Evolutionary conservation across 2,888 invertebrate species (phyloP).

Genomic region (Pomacea canaliculata): DNA sequence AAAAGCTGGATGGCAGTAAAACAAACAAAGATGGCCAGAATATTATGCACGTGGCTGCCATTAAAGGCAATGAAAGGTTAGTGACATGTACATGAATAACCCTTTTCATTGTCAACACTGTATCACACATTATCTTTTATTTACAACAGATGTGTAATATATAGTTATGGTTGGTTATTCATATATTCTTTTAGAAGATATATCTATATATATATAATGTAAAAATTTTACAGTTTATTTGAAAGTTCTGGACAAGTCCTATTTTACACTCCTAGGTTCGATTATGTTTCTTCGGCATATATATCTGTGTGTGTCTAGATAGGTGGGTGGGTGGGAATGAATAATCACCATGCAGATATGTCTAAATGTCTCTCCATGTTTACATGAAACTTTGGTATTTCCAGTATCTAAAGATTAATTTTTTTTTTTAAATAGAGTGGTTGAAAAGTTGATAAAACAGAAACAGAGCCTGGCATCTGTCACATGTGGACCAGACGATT

Average conservation of each 20-base stretch:
- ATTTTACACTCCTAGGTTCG: not conserved
- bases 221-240: no score
- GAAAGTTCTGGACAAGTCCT: no score
- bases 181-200: no score
- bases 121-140: no score
- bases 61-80: constrained; percentile 40
- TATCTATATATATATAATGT: no score
- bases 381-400: not conserved
- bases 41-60: constrained; percentile 44
- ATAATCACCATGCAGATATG: no score
- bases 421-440: not conserved
- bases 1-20: constrained; percentile 34
- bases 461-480: not conserved
- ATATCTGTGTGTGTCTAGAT: constrained; percentile 6
- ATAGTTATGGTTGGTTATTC: no score
- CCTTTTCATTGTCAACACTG: no score
- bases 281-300: not conserved
- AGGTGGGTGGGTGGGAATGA: not conserved
- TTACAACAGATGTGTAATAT: no score
- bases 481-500: constrained; percentile 9
- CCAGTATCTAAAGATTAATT: not conserved
- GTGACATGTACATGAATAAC: not conserved
- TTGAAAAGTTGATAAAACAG: constrained; percentile 11
- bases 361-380: no score
- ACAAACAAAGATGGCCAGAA: constrained; percentile 41